These are phyloP conservation scores for Lasioglossum marginatum DNA, from an alignment of 2,888 invertebrate species.

Conservation along the genomic window DNA sequence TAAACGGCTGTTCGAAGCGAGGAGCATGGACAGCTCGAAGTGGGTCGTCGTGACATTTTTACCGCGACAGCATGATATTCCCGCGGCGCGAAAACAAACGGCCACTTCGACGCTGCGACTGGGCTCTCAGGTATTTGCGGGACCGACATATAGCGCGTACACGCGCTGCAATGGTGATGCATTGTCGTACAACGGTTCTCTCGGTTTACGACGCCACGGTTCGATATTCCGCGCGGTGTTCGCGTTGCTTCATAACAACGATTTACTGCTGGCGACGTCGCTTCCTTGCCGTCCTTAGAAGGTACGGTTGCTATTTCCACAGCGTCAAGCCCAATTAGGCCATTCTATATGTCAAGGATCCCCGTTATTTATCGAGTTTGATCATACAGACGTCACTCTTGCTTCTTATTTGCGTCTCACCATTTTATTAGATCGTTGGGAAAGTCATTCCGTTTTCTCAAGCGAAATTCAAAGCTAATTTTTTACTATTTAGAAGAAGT, in stretches of 20 bases:
- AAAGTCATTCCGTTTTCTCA: too few relatives aligned
- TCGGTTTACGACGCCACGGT: constrained; percentile 13
- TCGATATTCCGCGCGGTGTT: constrained; percentile 27
- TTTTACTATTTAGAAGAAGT: too few relatives aligned
- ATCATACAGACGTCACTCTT: too few relatives aligned
- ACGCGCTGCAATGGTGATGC: constrained; percentile 39
- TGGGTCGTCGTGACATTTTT: constrained; percentile 38
- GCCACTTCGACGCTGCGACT: constrained; percentile 19
- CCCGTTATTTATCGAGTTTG: not conserved
- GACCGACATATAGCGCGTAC: constrained; percentile 24
- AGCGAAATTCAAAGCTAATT: too few relatives aligned
- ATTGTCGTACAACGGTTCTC: constrained; percentile 39
- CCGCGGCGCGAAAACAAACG: constrained; percentile 46
- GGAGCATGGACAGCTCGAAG: constrained; percentile 23
- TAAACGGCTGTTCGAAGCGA: not conserved
- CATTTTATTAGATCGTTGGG: too few relatives aligned
- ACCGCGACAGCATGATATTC: constrained; percentile 21
- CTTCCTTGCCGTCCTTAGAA: constrained; percentile 23
- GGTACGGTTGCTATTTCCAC: constrained; percentile 8
- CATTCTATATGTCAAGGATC: not conserved
- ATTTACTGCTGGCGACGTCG: constrained; percentile 36
- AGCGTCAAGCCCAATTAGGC: constrained; percentile 5
- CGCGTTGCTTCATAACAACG: constrained; percentile 39
- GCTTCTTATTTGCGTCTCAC: too few relatives aligned
- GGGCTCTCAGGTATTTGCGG: constrained; percentile 38